A percentile compares a stretch with the other conserved stretches of the same genome.
Conservation (phyloP, 2,113 vertebrate species). For the Dipodomys ordii region DNA sequence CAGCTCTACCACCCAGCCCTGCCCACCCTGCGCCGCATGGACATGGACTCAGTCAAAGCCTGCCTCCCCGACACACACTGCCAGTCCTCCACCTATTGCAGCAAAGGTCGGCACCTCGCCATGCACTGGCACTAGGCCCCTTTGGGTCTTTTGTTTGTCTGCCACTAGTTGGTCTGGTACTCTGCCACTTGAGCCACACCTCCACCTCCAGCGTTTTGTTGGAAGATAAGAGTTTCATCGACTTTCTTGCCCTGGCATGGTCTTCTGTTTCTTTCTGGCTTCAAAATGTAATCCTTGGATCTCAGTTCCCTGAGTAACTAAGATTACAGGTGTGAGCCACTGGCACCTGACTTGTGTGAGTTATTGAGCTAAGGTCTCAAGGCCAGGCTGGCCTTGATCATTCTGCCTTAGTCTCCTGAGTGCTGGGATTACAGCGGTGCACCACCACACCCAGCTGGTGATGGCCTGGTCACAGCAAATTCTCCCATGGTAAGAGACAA, state of each 20-base stretch:
- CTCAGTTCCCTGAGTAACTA: too few species aligned
- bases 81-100: constrained; percentile 73
- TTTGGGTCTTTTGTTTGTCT: background rate
- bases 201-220: too few species aligned
- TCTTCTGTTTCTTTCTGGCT: too few species aligned
- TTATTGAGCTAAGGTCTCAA: background rate
- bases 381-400: background rate
- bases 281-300: too few species aligned
- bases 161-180: too few species aligned
- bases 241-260: too few species aligned
- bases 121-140: background rate
- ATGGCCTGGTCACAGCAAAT: background rate
- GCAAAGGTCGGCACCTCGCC: constrained; percentile 65
- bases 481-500: background rate
- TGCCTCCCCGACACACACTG: constrained; percentile 78
- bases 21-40: constrained; percentile 83
- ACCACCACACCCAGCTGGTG: background rate
- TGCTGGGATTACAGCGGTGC: background rate
- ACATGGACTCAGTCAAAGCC: constrained; percentile 77
- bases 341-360: too few species aligned
- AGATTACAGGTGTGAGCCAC: too few species aligned
- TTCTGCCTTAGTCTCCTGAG: background rate
- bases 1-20: constrained; percentile 81
- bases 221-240: too few species aligned
- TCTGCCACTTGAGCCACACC: too few species aligned